phyloP scores from a whole-genome alignment of 2,888 invertebrate genomes.

The Vanessa cardui region DNA sequence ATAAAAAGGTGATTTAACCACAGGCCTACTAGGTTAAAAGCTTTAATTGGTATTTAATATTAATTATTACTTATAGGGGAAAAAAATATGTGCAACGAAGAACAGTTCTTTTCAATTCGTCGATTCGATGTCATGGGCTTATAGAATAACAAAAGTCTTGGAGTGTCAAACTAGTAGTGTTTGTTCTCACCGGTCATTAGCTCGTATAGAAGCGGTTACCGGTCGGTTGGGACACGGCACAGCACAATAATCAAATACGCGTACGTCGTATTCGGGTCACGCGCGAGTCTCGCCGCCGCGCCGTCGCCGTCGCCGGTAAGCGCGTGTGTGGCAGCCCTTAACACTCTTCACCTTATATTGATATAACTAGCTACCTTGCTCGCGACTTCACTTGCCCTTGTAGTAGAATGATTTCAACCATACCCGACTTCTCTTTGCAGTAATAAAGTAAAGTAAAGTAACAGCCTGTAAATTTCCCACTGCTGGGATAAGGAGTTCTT shows the following conservation, averaged over 20 bases:
- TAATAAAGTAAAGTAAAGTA: too few species aligned
- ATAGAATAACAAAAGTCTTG: constrained; percentile 8
- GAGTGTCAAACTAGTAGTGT: constrained; percentile 13
- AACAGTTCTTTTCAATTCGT: too few species aligned
- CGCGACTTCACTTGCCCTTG: not conserved
- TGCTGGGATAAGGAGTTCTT: too few species aligned
- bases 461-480: too few species aligned
- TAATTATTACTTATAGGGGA: not conserved
- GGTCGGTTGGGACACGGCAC: not conserved
- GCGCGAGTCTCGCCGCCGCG: constrained; percentile 39
- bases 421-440: not conserved
- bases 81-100: not conserved
- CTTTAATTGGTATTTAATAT: constrained; percentile 1
- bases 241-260: constrained; percentile 23
- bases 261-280: constrained; percentile 34
- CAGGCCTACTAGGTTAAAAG: constrained; percentile 9
- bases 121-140: too few species aligned
- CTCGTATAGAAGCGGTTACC: constrained; percentile 14
- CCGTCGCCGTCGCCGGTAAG: constrained; percentile 31
- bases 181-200: constrained; percentile 29
- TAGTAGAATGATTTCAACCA: not conserved
- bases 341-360: constrained; percentile 19
- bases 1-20: not conserved
- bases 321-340: constrained; percentile 39
- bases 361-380: not conserved